Evolutionary conservation across 2,113 vertebrate species (phyloP).

Genomic region (Dissostichus mawsoni): DNA sequence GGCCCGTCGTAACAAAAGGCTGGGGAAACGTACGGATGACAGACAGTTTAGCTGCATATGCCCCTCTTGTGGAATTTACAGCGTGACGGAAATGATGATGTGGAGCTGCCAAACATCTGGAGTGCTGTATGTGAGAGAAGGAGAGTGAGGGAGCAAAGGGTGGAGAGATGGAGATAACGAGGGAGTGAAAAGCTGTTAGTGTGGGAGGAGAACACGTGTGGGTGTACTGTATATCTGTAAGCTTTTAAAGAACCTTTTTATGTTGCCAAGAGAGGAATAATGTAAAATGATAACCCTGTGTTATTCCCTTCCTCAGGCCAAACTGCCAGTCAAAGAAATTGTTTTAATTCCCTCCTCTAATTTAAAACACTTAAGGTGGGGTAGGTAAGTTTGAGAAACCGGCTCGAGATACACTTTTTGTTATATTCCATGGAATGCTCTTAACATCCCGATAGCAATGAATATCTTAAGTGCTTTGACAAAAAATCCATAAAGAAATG

Average conservation of each 20-base stretch:
- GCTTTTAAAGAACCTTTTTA: constrained; percentile 44
- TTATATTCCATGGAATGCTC: no score
- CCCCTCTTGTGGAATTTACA: constrained; percentile 74
- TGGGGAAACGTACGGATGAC: constrained; percentile 56
- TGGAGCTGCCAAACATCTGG: constrained; percentile 81
- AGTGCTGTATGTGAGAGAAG: constrained; percentile 52
- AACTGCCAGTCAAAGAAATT: constrained; percentile 59
- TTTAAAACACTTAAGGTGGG: constrained; percentile 24
- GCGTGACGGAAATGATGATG: constrained; percentile 74
- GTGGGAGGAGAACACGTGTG: constrained; percentile 57
- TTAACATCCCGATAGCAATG: no score
- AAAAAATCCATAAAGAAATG: no score
- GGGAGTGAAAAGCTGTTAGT: constrained; percentile 47
- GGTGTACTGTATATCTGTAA: constrained; percentile 53
- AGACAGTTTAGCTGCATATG: constrained; percentile 49
- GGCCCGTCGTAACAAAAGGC: constrained; percentile 56
- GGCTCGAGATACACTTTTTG: no score
- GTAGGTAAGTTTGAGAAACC: no score
- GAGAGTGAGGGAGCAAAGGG: constrained; percentile 47
- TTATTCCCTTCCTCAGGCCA: constrained; percentile 46
- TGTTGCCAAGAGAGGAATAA: constrained; percentile 60
- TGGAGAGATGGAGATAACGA: constrained; percentile 63
- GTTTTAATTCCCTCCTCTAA: constrained; percentile 39
- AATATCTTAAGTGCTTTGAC: no score
- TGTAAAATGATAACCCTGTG: constrained; percentile 55